Base-by-base conservation (phyloP, 37 sponge, comb jelly and placozoan species). In the Eunapius fragilis region DNA sequence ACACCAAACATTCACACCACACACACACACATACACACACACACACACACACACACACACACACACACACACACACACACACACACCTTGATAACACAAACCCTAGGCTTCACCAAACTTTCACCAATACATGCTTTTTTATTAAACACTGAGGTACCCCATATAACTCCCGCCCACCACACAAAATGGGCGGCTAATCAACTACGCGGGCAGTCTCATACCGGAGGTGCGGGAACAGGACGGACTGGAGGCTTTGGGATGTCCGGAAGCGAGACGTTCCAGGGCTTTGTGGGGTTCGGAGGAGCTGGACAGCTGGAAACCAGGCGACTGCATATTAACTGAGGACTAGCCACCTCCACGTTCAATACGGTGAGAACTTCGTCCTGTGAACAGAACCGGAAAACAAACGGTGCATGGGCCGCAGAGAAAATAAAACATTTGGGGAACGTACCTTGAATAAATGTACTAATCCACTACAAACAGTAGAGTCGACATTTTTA, bases 11-110 rank as follows among this genome's bases (percentile, higher is more conserved):
- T 4, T 9, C 9, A 45, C 47, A 9, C 9, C 74, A 32, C 74
- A 72, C 27, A 72, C 27, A 32, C 74, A 72, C 74, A 72, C 74
- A 72, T 1, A 24, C 74, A 72, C 74, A 72, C 74, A 72, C 31
- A 25, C 31, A 72, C 17, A 72, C 17, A 72, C 31, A 24, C 31
- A 72, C 22, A 72, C 31, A 10, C 36, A 38, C 36, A 14, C 33
- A 76, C 36, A 76, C 33, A 33, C 36, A 76, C 45, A 19, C 13
- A 76, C 33, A 76, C 12, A 25, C 17, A 76, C 45, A 76, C 77
- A 33, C 41, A 76, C 58, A 58, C 22, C n/a, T n/a, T n/a, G n/a
- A n/a, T n/a, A n/a, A 45, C 47, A 45, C 47, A 45, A n/a, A n/a
- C n/a, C n/a, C n/a, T n/a, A n/a, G n/a, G n/a, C n/a, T n/a, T n/a